Evolutionary conservation across 37 sponge, comb jelly and placozoan species (phyloP).

Genomic region (Mnemiopsis leidyi): DNA sequence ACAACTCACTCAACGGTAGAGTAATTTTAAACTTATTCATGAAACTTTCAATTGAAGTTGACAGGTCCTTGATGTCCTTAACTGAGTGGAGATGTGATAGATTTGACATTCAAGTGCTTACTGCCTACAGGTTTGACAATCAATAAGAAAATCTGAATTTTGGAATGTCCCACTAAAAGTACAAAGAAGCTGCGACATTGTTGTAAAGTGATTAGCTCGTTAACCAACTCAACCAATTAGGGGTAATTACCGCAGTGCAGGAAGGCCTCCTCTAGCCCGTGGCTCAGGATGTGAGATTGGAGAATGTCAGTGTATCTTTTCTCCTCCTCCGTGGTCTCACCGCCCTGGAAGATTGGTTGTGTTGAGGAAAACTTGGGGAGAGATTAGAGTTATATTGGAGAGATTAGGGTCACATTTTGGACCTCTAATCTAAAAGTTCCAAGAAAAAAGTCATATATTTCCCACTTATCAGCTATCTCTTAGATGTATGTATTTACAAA

Average conservation of each 20-base stretch:
- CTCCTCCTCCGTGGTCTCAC: slow-evolving; percentile 27
- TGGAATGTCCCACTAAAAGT: not conserved
- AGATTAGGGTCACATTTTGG: no score
- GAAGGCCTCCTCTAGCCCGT: slow-evolving; percentile 58
- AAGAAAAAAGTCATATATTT: not conserved
- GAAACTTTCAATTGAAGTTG: not conserved
- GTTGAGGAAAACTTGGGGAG: not conserved
- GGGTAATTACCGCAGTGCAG: slow-evolving; percentile 12
- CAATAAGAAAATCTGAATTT: not conserved
- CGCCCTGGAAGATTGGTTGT: not conserved
- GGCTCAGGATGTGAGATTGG: slow-evolving; percentile 1
- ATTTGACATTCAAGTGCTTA: not conserved
- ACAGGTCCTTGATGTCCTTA: not conserved
- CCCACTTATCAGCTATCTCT: no score
- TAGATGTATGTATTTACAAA: no score
- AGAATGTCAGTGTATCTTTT: slow-evolving; percentile 29
- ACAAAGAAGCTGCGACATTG: not conserved
- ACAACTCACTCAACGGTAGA: not conserved
- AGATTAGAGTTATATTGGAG: no score
- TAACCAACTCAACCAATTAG: not conserved
- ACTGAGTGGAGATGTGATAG: not conserved
- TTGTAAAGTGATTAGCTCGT: not conserved
- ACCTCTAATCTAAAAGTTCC: no score
- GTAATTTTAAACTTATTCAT: slow-evolving; percentile 8
- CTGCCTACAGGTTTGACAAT: not conserved